Evolutionary conservation across 2,113 vertebrate genomes (phyloP), one percentile per base, ranked within the genome.

Genomic region (Martes martes): DNA sequence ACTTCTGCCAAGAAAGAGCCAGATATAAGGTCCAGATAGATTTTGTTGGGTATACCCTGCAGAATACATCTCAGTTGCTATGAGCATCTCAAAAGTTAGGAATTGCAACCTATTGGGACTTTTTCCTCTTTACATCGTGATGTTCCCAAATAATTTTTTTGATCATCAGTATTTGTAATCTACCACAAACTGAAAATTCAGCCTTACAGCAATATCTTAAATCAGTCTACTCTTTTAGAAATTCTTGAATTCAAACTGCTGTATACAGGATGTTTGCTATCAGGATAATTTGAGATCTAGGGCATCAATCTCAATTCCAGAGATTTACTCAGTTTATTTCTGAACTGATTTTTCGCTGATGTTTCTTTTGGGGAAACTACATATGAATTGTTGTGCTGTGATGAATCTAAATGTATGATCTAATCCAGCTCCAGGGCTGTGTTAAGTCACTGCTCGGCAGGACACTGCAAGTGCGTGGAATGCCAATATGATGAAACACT

Each of bases 401-500:
- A 55, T 94, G 74, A 94, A 91, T 97, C 59, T 92, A 93, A 97
- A 94, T 81, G 36, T 69, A 69, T 91, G 52, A 85, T 97, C 81
- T 73, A 94, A 96, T 92, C 76, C 84, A 94, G 67, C 47, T 90
- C 65, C 81, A 52, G 36, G 45, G 90, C 67, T 96, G 36, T 15
- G 47, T 91, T 92, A 95, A 97, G 94, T 94, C 88, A 82, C 69
- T 94, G 36, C 80, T 96, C 80, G 42, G 83, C 47, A 87, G 88
- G 67, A 95, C 39, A 36, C 36, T 71, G 83, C 67, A 67, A 86
- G 59, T 59, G 55, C 0, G 5, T 86, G 42, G 81, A 97, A 97
- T 94, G 93, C 55, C 96, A 94, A 52, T 94, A 81, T 94, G 94
- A 96, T 95, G 88, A 91, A 97, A 91, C 36, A 28, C 61, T 91